Evolutionary conservation across 2,888 invertebrate species (phyloP).

Genomic region (Cataglyphis altisquamis): DNA sequence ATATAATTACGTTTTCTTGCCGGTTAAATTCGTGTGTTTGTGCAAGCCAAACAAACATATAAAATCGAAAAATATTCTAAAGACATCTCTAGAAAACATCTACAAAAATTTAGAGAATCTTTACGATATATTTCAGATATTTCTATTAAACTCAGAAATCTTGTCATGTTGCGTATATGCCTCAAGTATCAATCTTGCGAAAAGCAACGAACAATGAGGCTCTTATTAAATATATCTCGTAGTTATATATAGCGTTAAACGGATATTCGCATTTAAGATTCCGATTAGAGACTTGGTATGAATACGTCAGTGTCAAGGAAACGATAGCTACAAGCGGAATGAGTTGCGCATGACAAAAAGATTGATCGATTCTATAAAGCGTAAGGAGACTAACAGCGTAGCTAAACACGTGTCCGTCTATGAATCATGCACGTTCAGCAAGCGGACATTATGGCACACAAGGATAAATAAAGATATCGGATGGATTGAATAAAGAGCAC

Average conservation of each 20-base stretch:
- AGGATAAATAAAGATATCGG: slow-evolving; percentile 43
- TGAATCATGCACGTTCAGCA: slow-evolving; percentile 46
- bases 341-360: slow-evolving; percentile 43
- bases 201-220: slow-evolving; percentile 63
- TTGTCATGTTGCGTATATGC: not conserved
- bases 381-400: slow-evolving; percentile 15
- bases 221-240: not conserved
- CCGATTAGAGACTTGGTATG: slow-evolving; percentile 9
- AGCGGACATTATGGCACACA: slow-evolving; percentile 46
- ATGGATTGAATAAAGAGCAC: slow-evolving; percentile 17
- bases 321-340: slow-evolving; percentile 30
- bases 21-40: not conserved
- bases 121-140: not conserved
- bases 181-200: slow-evolving; percentile 59
- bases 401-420: slow-evolving; percentile 28
- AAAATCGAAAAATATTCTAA: not conserved
- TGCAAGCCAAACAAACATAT: not conserved
- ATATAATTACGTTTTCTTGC: not conserved
- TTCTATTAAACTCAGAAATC: not conserved
- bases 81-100: not conserved
- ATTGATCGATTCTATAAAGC: slow-evolving; percentile 32
- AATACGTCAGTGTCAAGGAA: slow-evolving; percentile 8
- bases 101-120: not conserved
- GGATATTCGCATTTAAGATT: slow-evolving; percentile 25
- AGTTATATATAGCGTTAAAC: not conserved